Percentiles rank a stretch among this genome's conserved stretches.
phyloP scores from a whole-genome alignment of 2,113 vertebrate genomes.

The Lepisosteus oculatus region DNA sequence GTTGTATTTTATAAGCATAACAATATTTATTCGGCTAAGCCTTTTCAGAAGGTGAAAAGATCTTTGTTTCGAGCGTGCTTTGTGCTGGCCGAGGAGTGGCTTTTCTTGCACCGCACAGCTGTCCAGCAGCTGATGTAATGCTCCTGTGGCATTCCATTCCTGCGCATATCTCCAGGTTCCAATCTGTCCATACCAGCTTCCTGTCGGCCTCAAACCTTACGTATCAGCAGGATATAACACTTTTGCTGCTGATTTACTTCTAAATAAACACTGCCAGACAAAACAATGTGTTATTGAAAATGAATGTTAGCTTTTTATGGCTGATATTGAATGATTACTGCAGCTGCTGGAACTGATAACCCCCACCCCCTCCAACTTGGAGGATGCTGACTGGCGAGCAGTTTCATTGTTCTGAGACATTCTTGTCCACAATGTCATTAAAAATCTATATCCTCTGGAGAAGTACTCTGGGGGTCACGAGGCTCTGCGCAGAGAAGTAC shows the following conservation, averaged over 20 bases:
- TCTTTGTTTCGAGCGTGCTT: no score
- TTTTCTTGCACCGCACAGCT: conserved; percentile 12
- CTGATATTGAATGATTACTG: conserved; percentile 57
- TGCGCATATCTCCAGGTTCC: conserved; percentile 55
- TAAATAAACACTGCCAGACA: conserved; percentile 63
- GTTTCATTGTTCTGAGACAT: conserved; percentile 33
- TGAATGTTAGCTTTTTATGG: conserved; percentile 59
- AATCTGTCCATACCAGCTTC: conserved; percentile 50
- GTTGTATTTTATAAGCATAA: no score
- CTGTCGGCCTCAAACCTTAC: conserved; percentile 53
- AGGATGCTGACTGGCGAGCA: conserved; percentile 42
- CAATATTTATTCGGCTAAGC: no score
- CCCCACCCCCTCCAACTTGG: conserved; percentile 47
- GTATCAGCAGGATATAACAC: conserved; percentile 74
- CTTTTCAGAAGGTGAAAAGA: no score
- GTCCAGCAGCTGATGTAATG: conserved; percentile 32
- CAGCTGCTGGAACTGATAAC: conserved; percentile 77
- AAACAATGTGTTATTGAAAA: conserved; percentile 82
- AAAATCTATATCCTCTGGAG: conserved; percentile 10
- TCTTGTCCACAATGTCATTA: conserved; percentile 26
- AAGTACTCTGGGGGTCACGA: not conserved
- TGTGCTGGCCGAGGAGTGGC: conserved; percentile 6
- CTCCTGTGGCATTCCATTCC: conserved; percentile 17
- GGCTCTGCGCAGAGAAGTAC: not conserved
- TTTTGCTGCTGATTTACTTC: conserved; percentile 75